Evolutionary conservation across 2,113 vertebrate species (phyloP).

Genomic region (Chlamydotis undulata): DNA sequence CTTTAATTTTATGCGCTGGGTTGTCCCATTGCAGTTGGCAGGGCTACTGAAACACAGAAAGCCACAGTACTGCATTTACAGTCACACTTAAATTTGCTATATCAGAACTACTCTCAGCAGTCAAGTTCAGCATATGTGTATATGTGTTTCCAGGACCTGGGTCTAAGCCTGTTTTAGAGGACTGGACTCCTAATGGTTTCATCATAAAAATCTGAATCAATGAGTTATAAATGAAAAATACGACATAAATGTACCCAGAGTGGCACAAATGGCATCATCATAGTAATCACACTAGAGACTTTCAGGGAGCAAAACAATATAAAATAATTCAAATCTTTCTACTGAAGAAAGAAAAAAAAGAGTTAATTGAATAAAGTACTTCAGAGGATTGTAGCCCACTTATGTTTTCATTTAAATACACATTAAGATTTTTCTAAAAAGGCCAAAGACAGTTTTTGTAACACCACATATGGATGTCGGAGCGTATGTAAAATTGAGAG

Average conservation of each 20-base stretch:
- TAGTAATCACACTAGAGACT: slow-evolving; percentile 32
- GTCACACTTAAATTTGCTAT: background rate
- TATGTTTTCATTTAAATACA: slow-evolving; percentile 75
- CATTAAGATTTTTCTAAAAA: slow-evolving; percentile 71
- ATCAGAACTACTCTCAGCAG: background rate
- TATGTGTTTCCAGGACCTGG: background rate
- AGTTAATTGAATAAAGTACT: slow-evolving; percentile 74
- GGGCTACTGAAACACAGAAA: background rate
- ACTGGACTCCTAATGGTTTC: slow-evolving; percentile 27
- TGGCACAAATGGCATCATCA: slow-evolving; percentile 61
- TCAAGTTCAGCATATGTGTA: background rate
- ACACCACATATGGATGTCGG: slow-evolving; percentile 53
- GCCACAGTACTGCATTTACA: background rate
- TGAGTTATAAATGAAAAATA: slow-evolving; percentile 45
- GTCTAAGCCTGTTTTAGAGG: background rate
- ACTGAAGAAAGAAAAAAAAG: slow-evolving; percentile 59
- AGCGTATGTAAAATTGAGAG: slow-evolving; percentile 40
- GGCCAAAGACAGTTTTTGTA: slow-evolving; percentile 57
- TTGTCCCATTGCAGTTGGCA: background rate
- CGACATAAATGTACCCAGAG: slow-evolving; percentile 14
- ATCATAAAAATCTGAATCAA: slow-evolving; percentile 45
- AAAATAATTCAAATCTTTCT: slow-evolving; percentile 70
- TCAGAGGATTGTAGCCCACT: slow-evolving; percentile 67
- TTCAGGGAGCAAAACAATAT: slow-evolving; percentile 64
- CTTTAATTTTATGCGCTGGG: background rate